These are phyloP conservation scores for Xylota segnis DNA, from an alignment of 2,888 invertebrate species.

Conservation along the genomic window DNA sequence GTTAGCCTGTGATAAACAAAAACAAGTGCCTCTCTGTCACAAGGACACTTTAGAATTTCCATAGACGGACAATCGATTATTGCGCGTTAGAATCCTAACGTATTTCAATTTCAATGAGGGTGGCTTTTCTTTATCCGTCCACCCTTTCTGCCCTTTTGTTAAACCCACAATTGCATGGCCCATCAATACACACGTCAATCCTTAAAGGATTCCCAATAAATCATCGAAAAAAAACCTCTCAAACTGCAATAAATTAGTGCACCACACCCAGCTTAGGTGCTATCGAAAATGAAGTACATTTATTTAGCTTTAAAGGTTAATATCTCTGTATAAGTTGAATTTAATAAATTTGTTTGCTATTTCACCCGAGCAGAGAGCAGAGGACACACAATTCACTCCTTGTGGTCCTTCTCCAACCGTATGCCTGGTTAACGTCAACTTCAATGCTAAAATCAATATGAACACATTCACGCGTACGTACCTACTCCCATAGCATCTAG, in stretches of 20 bases:
- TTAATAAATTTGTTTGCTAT: slow-evolving; percentile 70
- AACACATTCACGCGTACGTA: slow-evolving; percentile 69
- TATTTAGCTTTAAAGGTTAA: slow-evolving; percentile 64
- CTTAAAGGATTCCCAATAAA: too few relatives aligned
- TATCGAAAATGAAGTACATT: slow-evolving; percentile 59
- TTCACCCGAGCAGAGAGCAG: slow-evolving; percentile 28
- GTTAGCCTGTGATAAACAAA: too few relatives aligned
- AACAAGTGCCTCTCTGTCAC: too few relatives aligned
- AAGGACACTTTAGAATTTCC: too few relatives aligned
- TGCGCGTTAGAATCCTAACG: too few relatives aligned
- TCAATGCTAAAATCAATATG: slow-evolving; percentile 74
- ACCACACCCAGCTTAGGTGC: slow-evolving; percentile 66
- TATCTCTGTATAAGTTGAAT: slow-evolving; percentile 62
- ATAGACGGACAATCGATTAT: background rate
- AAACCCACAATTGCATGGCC: background rate
- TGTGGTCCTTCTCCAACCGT: slow-evolving; percentile 36
- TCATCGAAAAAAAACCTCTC: slow-evolving; percentile 24
- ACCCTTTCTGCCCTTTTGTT: too few relatives aligned
- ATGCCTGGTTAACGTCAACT: slow-evolving; percentile 68
- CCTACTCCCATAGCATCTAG: slow-evolving; percentile 46
- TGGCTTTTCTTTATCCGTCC: too few relatives aligned
- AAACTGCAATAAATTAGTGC: slow-evolving; percentile 45
- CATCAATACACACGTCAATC: too few relatives aligned
- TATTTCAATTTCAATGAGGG: too few relatives aligned
- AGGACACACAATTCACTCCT: slow-evolving; percentile 46